These are phyloP conservation scores for Okapia johnstoni DNA, from an alignment of 2,113 vertebrate species.

Conservation along the genomic window DNA sequence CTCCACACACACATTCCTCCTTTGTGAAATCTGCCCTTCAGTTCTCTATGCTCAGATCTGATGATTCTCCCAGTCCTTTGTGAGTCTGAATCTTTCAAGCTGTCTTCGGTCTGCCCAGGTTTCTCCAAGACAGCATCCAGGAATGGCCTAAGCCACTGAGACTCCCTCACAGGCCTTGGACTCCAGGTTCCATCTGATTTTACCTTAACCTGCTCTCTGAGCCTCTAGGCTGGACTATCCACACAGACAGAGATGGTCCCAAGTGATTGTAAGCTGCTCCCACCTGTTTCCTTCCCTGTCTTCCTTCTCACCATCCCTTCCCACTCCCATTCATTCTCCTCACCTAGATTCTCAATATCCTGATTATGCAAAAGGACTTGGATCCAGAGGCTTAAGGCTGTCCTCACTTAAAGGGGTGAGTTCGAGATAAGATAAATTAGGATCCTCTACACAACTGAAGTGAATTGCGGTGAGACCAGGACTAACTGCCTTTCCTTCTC, in stretches of 20 bases:
- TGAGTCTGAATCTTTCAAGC: not conserved
- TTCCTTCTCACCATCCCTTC: not conserved
- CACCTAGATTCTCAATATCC: constrained; percentile 45
- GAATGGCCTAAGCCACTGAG: not conserved
- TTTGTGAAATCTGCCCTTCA: not conserved
- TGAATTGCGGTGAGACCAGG: not conserved
- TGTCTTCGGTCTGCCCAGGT: not conserved
- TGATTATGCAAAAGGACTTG: constrained; percentile 29
- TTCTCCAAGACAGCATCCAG: not conserved
- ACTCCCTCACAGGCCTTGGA: not conserved
- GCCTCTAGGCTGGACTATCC: not conserved
- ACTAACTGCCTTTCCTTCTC: not conserved
- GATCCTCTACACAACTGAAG: not conserved
- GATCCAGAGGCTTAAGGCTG: constrained; percentile 26
- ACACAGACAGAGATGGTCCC: not conserved
- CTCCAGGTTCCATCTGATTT: not conserved
- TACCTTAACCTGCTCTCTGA: not conserved
- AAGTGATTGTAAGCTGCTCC: not conserved
- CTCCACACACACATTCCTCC: not conserved
- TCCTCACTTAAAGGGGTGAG: not conserved
- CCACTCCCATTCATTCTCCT: not conserved
- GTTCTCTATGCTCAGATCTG: not conserved
- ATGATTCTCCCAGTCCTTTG: not conserved
- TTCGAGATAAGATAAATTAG: not conserved
- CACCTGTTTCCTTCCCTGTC: not conserved